These are phyloP conservation scores for Platycnemis pennipes DNA, from an alignment of 2,888 invertebrate species.

Conservation along the genomic window DNA sequence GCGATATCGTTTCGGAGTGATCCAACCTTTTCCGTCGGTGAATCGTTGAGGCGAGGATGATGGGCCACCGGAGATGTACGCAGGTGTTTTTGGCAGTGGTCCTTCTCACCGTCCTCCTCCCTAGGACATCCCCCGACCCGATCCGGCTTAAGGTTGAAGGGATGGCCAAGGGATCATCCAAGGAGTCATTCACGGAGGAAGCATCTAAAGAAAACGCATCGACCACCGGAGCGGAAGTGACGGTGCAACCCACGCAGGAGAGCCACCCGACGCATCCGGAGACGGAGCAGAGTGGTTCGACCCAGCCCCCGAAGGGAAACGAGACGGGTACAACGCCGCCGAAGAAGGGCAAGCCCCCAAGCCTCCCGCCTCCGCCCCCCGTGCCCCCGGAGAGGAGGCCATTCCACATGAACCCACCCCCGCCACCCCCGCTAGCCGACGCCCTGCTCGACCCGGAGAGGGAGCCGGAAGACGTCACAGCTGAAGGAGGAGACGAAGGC, in stretches of 20 bases:
- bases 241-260: not conserved
- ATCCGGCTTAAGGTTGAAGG: not conserved
- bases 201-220: too few species aligned
- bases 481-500: constrained; percentile 68
- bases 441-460: not conserved
- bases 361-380: constrained; percentile 28
- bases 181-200: not conserved
- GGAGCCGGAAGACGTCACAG: not conserved
- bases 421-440: not conserved
- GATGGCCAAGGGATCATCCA: not conserved
- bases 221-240: not conserved
- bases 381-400: constrained; percentile 26
- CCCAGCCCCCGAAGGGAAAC: not conserved
- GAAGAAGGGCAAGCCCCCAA: not conserved
- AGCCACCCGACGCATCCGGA: not conserved
- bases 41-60: not conserved
- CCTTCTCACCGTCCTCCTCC: not conserved
- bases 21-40: not conserved
- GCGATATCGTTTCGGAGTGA: too few species aligned
- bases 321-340: not conserved
- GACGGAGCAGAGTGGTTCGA: not conserved
- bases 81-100: not conserved
- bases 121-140: not conserved
- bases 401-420: not conserved
- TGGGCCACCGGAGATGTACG: not conserved